Evolutionary conservation across 2,113 vertebrate species (phyloP).

Genomic region (Crotophaga sulcirostris): DNA sequence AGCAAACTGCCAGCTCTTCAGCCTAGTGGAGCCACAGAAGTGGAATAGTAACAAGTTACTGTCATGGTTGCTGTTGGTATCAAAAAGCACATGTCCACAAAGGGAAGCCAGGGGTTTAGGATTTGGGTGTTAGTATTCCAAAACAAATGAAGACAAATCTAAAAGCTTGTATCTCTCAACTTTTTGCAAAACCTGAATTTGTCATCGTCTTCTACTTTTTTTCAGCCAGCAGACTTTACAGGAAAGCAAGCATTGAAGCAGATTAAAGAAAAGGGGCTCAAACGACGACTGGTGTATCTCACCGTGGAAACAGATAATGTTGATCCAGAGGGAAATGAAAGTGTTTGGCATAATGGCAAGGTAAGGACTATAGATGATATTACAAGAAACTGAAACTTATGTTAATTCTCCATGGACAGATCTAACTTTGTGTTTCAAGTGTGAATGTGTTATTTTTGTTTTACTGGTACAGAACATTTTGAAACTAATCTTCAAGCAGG

Average conservation of each 20-base stretch:
- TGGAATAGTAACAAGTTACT: neutral
- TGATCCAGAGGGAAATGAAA: slow-evolving; percentile 97
- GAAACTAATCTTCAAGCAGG: neutral
- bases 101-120: neutral
- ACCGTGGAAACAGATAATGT: slow-evolving; percentile 85
- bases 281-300: slow-evolving; percentile 88
- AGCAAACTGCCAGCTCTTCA: neutral
- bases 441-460: neutral
- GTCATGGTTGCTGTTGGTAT: neutral
- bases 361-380: slow-evolving; percentile 61
- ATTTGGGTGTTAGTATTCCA: neutral
- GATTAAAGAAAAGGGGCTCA: slow-evolving; percentile 89
- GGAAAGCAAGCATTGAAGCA: slow-evolving; percentile 90
- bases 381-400: neutral
- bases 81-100: neutral
- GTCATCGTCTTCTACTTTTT: slow-evolving; percentile 53
- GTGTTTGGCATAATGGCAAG: slow-evolving; percentile 89
- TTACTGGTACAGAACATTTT: neutral
- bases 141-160: slow-evolving; percentile 55
- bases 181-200: slow-evolving; percentile 23
- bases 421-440: neutral
- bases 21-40: neutral
- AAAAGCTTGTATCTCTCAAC: slow-evolving; percentile 50
- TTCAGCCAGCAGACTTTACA: slow-evolving; percentile 90
- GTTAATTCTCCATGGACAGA: neutral